Percentiles rank a stretch among this genome's conserved stretches.
Conservation (phyloP, 2,797 vertebrate species). For the Danio choprae region DNA sequence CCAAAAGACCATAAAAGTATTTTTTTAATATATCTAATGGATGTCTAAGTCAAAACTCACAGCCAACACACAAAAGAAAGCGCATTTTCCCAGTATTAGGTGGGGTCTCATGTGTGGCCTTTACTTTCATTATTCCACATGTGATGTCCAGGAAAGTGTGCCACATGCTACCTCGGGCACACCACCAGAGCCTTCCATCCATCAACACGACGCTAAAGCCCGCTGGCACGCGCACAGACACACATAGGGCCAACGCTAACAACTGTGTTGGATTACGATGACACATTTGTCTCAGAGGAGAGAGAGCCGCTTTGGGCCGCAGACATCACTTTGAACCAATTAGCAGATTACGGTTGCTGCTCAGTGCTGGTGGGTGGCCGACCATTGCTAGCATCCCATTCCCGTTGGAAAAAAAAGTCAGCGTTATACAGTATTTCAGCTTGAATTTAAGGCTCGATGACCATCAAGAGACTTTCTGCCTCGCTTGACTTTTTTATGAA, state of each 20-base stretch:
- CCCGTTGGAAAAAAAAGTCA: conserved; percentile 28
- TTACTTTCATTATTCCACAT: conserved; percentile 44
- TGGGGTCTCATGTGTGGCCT: conserved; percentile 40
- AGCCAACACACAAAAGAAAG: neutral
- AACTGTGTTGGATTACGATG: conserved; percentile 58
- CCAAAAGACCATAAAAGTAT: neutral
- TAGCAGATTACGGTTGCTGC: conserved; percentile 48
- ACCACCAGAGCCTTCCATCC: conserved; percentile 50
- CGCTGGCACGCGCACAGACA: conserved; percentile 26
- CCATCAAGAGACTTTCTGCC: conserved; percentile 14
- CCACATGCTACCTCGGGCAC: conserved; percentile 39
- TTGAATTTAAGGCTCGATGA: conserved; percentile 31
- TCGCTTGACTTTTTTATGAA: conserved; percentile 13
- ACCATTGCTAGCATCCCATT: conserved; percentile 19
- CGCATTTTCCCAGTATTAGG: conserved; percentile 1
- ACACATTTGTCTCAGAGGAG: conserved; percentile 50
- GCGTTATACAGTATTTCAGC: conserved; percentile 30
- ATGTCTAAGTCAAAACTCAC: neutral
- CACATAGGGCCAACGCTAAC: conserved; percentile 51
- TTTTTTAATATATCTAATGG: neutral
- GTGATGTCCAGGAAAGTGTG: conserved; percentile 57
- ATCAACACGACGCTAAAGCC: conserved; percentile 40
- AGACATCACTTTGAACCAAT: conserved; percentile 48
- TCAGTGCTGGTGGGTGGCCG: conserved; percentile 56
- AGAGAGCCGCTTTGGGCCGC: conserved; percentile 42